phyloP scores from a whole-genome alignment of 1,140 invertebrate genomes.

The Caenorhabditis inopinata region DNA sequence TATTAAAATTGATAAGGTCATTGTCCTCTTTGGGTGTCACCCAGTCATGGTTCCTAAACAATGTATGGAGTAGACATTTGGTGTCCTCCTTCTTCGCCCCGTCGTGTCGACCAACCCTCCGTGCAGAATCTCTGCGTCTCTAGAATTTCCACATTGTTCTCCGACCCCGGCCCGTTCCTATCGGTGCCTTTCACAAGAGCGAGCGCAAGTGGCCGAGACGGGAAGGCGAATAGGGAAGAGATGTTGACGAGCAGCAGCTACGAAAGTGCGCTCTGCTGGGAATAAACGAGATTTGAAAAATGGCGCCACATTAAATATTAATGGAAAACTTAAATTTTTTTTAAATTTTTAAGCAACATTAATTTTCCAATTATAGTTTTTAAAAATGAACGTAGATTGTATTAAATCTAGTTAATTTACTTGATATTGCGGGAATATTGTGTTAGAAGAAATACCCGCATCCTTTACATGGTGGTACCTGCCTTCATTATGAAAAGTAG shows the following conservation, averaged over 20 bases:
- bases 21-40: not conserved
- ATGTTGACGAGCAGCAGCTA: not conserved
- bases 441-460: too few relatives aligned
- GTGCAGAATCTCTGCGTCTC: not conserved
- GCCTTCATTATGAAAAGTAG: too few relatives aligned
- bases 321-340: not conserved
- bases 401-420: too few relatives aligned
- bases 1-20: too few relatives aligned
- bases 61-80: not conserved
- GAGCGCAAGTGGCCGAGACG: conserved; percentile 23
- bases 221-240: not conserved
- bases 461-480: too few relatives aligned
- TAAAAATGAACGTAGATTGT: too few relatives aligned
- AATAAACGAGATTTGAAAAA: not conserved
- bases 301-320: not conserved
- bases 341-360: too few relatives aligned
- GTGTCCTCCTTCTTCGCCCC: not conserved
- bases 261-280: not conserved
- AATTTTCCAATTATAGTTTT: too few relatives aligned
- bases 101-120: not conserved
- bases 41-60: not conserved
- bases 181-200: conserved; percentile 4
- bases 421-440: too few relatives aligned
- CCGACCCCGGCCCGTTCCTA: not conserved
- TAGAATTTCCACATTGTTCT: not conserved